phyloP scores from a whole-genome alignment of 1,140 invertebrate genomes.

The Elymnias hypermnestra region DNA sequence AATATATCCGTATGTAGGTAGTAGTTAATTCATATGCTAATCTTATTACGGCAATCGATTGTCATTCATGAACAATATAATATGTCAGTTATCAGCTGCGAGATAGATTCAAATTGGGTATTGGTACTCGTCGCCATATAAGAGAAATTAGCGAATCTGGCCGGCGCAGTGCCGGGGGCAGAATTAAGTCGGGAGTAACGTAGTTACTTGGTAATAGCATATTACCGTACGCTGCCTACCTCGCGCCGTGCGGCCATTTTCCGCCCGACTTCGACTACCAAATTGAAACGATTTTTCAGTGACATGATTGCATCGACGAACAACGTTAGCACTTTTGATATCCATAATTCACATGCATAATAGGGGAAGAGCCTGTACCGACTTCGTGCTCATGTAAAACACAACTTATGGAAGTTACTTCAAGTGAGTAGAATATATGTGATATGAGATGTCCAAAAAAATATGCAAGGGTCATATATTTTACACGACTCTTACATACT shows the following conservation, averaged over 20 bases:
- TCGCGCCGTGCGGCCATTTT: constrained; percentile 43
- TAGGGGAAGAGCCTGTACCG: not conserved
- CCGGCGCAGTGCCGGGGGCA: constrained; percentile 40
- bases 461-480: too few relatives aligned
- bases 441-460: too few relatives aligned
- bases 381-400: too few relatives aligned
- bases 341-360: constrained; percentile 26
- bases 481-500: too few relatives aligned
- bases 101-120: constrained; percentile 21
- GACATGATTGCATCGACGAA: constrained; percentile 57
- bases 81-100: not conserved
- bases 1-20: too few relatives aligned
- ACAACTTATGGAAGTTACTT: too few relatives aligned
- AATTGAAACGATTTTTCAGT: constrained; percentile 68
- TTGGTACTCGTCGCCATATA: constrained; percentile 29
- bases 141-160: constrained; percentile 54
- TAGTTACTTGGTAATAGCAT: constrained; percentile 62
- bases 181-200: constrained; percentile 67
- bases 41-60: not conserved
- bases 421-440: too few relatives aligned
- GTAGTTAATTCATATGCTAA: not conserved
- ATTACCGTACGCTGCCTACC: constrained; percentile 40
- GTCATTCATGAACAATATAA: constrained; percentile 1
- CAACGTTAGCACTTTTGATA: constrained; percentile 49
- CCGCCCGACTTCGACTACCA: constrained; percentile 39